Conservation (phyloP, 1,140 invertebrate species). For the Centruroides vittatus region DNA sequence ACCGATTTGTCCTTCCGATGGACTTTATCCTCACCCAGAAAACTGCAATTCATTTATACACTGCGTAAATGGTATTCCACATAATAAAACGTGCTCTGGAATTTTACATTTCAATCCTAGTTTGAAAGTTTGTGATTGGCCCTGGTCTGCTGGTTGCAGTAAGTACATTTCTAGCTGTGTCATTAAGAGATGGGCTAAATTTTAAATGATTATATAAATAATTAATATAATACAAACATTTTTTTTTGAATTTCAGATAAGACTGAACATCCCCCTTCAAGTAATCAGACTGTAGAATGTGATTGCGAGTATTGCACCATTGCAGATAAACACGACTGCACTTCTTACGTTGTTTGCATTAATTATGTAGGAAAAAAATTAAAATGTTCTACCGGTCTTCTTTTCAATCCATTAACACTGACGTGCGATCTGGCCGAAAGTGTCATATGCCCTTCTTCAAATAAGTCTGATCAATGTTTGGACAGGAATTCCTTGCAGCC, state of each 20-base stretch:
- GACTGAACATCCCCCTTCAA: background rate
- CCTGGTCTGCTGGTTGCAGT: slow-evolving; percentile 15
- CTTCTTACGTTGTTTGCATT: background rate
- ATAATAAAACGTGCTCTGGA: slow-evolving; percentile 18
- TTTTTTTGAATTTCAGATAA: too few relatives aligned
- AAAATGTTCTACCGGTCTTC: background rate
- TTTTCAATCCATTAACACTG: slow-evolving; percentile 3
- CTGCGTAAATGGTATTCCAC: slow-evolving; percentile 16
- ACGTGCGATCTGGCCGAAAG: slow-evolving; percentile 6
- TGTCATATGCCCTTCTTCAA: background rate
- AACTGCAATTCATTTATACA: slow-evolving; percentile 19
- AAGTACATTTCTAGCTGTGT: background rate
- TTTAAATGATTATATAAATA: too few relatives aligned
- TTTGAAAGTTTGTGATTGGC: slow-evolving; percentile 17
- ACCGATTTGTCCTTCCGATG: background rate
- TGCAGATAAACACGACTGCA: background rate
- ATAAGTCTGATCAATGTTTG: background rate
- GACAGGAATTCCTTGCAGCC: background rate
- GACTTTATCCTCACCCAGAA: slow-evolving; percentile 13
- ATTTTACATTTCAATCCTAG: slow-evolving; percentile 18
- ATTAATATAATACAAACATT: too few relatives aligned
- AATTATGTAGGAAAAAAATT: background rate
- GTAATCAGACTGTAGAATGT: background rate
- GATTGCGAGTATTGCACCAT: background rate
- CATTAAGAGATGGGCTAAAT: too few relatives aligned